Conservation (phyloP, 2,797 vertebrate species). For the Paedocypris micromegethes region DNA sequence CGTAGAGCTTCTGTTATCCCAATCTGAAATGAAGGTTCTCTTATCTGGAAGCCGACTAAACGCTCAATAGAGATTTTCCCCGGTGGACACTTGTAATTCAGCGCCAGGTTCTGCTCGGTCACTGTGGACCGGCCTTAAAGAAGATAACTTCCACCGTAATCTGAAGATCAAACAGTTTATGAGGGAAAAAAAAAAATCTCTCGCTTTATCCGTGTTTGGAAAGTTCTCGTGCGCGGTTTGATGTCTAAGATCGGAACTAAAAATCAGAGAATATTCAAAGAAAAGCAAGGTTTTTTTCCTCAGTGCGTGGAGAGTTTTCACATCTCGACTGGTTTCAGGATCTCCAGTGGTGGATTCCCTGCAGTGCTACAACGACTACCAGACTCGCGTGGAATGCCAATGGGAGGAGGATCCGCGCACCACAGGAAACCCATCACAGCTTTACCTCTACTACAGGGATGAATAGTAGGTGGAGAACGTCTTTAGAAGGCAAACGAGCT, state of each 20-base stretch:
- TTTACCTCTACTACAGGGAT: neutral
- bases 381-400: slow-evolving; percentile 49
- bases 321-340: slow-evolving; percentile 40
- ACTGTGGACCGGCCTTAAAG: neutral
- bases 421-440: neutral
- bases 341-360: slow-evolving; percentile 57
- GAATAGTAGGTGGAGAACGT: neutral
- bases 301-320: no score
- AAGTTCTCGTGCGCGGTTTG: no score
- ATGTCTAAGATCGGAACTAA: no score
- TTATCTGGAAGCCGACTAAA: neutral
- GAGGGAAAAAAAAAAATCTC: no score
- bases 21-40: neutral
- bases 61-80: slow-evolving; percentile 14
- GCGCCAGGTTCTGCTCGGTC: neutral
- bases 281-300: no score
- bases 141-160: slow-evolving; percentile 4
- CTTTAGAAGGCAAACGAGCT: neutral
- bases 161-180: neutral
- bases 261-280: no score
- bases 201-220: no score
- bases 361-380: slow-evolving; percentile 61
- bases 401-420: slow-evolving; percentile 52
- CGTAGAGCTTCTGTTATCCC: neutral
- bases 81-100: slow-evolving; percentile 8